Base-by-base conservation (phyloP, 1,140 invertebrate species). In the Drosophila ogumai region DNA sequence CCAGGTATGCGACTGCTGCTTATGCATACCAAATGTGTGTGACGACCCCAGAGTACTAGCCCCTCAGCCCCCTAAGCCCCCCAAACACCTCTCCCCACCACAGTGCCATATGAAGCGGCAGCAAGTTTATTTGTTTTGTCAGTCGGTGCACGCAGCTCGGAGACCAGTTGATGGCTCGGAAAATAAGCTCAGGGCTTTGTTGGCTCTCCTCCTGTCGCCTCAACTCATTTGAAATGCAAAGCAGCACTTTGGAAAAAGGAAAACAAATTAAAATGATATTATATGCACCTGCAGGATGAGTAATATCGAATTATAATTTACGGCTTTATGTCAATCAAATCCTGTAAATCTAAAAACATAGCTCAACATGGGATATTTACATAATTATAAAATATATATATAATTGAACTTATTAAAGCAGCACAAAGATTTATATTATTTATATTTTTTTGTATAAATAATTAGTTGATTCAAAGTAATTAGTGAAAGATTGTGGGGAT, bases 21-120 rank as follows among this genome's bases (percentile, higher is more conserved):
- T 90, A 90, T 85, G 85, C 85, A 90, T 90, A 90, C 85, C 81
- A 90, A 90, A 90, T 90, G 67, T 78, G 77, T 73, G 77, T 69
- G 57, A 61, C 46, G 22, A 28, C 60, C 38, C 50, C 63, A 25
- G 19, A 34, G 22, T 47, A n/a, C 44, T 7, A 8, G 12, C 12
- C 12, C 36, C 38, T 15, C 47, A 7, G 6, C 25, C 25, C 25
- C 25, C 25, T 28, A 28, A 28, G 25, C 0, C 31, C 25, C 25
- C 13, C 19, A 5, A 41, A 41, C 7, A 28, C 17, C 15, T 6
- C 1, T 9, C 43, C 34, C 28, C 38, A 10, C 17, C 9, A 36
- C 34, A 2, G 44, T 41, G 61, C 36, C 68, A 75, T 66, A 61
- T 60, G 80, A 58, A 68, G 68, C 49, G 41, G 31, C 32, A 75